Base-by-base conservation (phyloP, 2,113 vertebrate species). In the Dinomys branickii region DNA sequence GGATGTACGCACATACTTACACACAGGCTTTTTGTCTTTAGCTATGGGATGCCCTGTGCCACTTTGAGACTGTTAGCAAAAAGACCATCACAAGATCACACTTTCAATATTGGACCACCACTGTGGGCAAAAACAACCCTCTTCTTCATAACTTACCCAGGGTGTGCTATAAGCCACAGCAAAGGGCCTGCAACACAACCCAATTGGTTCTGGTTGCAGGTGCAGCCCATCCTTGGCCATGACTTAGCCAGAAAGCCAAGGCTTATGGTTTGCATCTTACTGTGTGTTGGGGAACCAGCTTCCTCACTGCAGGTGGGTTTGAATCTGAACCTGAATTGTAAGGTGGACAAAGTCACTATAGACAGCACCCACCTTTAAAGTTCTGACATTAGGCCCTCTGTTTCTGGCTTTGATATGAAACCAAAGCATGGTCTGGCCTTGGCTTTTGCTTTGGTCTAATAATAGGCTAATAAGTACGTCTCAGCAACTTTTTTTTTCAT, bases 351-450 rank as follows among this genome's bases (percentile, higher is more conserved):
- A 28, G 22, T 71, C 26, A 24, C 44, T 93, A 30, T 77, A 65
- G 91, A 83, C 22, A 77, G 20, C 28, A 30, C 14, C 2, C 1
- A 41, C 20, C n/a, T n/a, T 75, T 52, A n/a, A 73, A 82, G 44
- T 63, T 26, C 52, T 56, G 65, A 26, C 30, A 38, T 33, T 58
- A 44, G 78, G 28, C 54, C 12, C 44, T 12, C 63, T 58, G 52
- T 7, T 95, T 30, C 59, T 26, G 24, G 59, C 59, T 97, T 94
- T 85, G 56, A 78, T 89, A 82, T 71, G n/a, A 94, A 96, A 83
- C 91, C 85, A 85, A 83, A 96, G 78, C 59, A 94, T 85, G 20
- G 24, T 88, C 22, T 84, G 65, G 16, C 50, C 77, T 97, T 86
- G 47, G 30, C 56, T 65, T 94, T 50, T n/a, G 87, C 58, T 85